A percentile compares a stretch with the other conserved stretches of the same genome.
Conservation (phyloP, 2,797 vertebrate genomes). For the Gambusia yucatana region DNA sequence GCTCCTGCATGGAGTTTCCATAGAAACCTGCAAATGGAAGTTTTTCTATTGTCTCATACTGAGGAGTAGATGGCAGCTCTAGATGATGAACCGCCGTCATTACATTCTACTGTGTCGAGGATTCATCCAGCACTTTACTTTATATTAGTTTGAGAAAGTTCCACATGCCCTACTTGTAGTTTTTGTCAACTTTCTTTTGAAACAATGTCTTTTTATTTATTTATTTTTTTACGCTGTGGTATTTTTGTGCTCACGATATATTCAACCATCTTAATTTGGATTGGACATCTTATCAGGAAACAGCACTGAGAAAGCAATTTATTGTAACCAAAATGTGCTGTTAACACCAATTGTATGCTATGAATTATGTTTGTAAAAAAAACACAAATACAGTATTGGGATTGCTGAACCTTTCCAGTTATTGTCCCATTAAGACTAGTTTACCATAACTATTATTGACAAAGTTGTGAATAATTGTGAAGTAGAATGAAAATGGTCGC, state of each 20-base stretch:
- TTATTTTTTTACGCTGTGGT: not conserved
- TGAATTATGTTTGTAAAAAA: not conserved
- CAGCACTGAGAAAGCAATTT: not conserved
- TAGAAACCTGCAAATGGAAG: slow-evolving; percentile 70
- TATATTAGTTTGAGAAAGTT: slow-evolving; percentile 31
- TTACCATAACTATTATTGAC: not conserved
- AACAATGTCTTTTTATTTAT: not conserved
- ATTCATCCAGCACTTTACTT: slow-evolving; percentile 29
- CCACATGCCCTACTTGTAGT: not conserved
- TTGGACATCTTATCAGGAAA: not conserved
- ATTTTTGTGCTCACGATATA: not conserved
- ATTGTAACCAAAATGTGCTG: not conserved
- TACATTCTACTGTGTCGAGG: slow-evolving; percentile 30
- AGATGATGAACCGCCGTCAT: slow-evolving; percentile 49
- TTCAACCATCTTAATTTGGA: not conserved
- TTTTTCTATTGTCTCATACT: slow-evolving; percentile 66
- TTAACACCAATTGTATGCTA: not conserved
- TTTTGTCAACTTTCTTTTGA: not conserved
- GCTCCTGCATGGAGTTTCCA: slow-evolving; percentile 70
- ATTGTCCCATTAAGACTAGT: not conserved
- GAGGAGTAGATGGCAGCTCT: slow-evolving; percentile 48
- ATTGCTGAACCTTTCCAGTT: not conserved
- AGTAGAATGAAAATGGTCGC: too few relatives aligned
- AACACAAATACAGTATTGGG: not conserved
- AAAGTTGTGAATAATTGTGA: not conserved